These are phyloP conservation scores for Caiman crocodilus DNA, from an alignment of 2,797 vertebrate species.

Conservation along the genomic window DNA sequence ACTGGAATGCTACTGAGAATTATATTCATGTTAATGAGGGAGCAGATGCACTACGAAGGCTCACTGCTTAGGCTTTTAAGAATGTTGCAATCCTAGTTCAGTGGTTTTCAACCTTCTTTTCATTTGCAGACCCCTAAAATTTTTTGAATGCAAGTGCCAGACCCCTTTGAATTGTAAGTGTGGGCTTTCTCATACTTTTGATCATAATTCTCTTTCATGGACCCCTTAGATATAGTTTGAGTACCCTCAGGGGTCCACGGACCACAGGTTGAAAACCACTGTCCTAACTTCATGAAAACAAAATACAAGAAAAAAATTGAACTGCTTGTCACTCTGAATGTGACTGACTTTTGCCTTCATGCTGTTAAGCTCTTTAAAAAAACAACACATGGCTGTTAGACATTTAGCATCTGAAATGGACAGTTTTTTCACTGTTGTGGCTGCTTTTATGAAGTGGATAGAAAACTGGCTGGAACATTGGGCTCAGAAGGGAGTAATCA, in stretches of 20 bases:
- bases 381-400: not conserved
- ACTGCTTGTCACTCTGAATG: not conserved
- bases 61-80: not conserved
- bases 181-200: too few relatives aligned
- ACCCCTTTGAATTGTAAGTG: too few relatives aligned
- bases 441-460: accelerated
- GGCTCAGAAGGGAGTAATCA: too few relatives aligned
- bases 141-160: too few relatives aligned
- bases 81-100: not conserved
- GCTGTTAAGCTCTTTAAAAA: not conserved
- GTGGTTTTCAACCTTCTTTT: too few relatives aligned
- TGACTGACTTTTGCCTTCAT: not conserved
- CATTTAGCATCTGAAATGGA: not conserved
- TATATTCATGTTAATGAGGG: not conserved
- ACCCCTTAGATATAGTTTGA: too few relatives aligned
- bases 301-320: not conserved
- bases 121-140: too few relatives aligned
- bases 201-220: too few relatives aligned
- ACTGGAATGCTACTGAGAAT: not conserved
- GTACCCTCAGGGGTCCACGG: too few relatives aligned
- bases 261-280: too few relatives aligned
- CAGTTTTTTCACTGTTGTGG: not conserved
- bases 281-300: not conserved
- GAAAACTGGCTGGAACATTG: too few relatives aligned
- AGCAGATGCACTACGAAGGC: not conserved